phyloP scores from a whole-genome alignment of 2,888 invertebrate species.

The Electrophaes corylata region DNA sequence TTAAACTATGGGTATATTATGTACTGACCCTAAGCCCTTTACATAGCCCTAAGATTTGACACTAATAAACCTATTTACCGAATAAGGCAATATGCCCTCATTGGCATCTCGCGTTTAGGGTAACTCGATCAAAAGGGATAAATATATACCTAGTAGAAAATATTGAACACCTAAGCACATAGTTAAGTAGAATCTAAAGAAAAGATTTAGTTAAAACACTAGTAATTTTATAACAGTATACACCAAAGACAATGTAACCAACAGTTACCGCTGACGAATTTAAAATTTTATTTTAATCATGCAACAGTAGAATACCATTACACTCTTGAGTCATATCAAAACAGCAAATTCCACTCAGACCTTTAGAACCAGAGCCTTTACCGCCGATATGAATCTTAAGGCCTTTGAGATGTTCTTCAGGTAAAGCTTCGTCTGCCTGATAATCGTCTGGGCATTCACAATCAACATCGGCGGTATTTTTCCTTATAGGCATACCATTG shows the following conservation, averaged over 20 bases:
- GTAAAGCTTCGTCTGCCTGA: not conserved
- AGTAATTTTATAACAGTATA: not conserved
- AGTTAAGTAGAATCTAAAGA: not conserved
- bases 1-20: too few relatives aligned
- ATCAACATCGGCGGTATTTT: conserved; percentile 14
- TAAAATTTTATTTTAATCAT: conserved; percentile 3
- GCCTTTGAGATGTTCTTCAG: conserved; percentile 34
- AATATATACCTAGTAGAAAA: too few relatives aligned
- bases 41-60: too few relatives aligned
- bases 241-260: not conserved
- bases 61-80: too few relatives aligned
- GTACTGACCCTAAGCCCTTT: too few relatives aligned
- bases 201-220: not conserved
- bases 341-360: conserved; percentile 51
- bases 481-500: conserved; percentile 11
- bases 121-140: too few relatives aligned
- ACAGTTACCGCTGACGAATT: not conserved
- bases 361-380: conserved; percentile 54
- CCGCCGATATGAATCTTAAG: conserved; percentile 52
- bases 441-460: conserved; percentile 47
- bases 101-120: too few relatives aligned
- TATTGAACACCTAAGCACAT: not conserved
- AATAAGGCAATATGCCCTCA: too few relatives aligned
- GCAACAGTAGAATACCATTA: conserved; percentile 13
- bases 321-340: conserved; percentile 43